These are phyloP conservation scores for Tolypeutes matacus DNA, from an alignment of 2,797 vertebrate genomes.

Conservation along the genomic window DNA sequence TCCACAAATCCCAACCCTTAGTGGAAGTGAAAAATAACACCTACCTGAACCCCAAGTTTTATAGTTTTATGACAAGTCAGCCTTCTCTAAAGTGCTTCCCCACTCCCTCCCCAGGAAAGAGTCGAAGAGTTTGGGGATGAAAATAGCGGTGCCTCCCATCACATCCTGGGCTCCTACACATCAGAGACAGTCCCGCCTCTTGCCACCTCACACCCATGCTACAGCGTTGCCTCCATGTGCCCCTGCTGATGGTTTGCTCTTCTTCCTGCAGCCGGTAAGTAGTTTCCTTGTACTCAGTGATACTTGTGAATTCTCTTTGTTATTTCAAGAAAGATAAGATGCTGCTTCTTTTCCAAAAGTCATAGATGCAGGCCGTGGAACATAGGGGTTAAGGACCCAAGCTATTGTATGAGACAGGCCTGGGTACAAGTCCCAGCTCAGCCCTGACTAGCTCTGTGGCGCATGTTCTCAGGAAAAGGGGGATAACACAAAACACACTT, in stretches of 20 bases:
- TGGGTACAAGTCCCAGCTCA: neutral
- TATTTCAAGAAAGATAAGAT: neutral
- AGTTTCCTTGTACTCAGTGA: neutral
- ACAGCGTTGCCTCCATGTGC: neutral
- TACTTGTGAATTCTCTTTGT: neutral
- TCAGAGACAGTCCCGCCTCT: neutral
- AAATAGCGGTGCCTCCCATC: neutral
- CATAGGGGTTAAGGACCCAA: neutral
- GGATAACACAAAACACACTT: neutral
- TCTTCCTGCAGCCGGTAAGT: neutral
- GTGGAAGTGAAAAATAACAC: neutral
- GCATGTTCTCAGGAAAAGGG: neutral
- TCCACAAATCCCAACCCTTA: neutral
- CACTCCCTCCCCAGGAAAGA: neutral
- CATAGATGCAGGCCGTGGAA: neutral
- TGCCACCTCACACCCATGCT: neutral
- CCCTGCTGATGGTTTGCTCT: neutral
- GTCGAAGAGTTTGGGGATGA: neutral
- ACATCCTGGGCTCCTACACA: neutral
- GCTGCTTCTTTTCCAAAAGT: constrained; percentile 24
- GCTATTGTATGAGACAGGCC: neutral
- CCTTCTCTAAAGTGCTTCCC: neutral
- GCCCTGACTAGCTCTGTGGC: neutral
- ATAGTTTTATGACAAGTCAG: neutral
- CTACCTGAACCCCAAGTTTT: neutral